Percentiles rank a stretch among this genome's conserved stretches.
Evolutionary conservation across 2,888 invertebrate species (phyloP).

Genomic region (Lycaena phlaeas): DNA sequence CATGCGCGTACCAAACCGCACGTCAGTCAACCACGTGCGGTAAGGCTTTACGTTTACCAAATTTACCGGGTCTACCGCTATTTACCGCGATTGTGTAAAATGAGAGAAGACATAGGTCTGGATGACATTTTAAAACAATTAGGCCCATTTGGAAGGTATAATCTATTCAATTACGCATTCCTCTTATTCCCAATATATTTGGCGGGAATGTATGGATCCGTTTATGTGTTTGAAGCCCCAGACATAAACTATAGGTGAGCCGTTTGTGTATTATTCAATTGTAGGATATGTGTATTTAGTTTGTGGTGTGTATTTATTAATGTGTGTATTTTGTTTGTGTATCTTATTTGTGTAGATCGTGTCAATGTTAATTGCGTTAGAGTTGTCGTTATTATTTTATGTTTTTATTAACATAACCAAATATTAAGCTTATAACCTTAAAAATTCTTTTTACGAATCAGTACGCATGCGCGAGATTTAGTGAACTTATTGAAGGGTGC

Average conservation of each 20-base stretch:
- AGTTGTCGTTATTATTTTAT: neutral
- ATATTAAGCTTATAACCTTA: neutral
- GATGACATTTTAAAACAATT: conserved; percentile 46
- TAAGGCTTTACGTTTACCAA: neutral
- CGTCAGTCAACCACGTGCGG: neutral
- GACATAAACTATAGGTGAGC: conserved; percentile 53
- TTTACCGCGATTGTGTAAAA: too few relatives aligned
- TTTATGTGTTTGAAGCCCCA: conserved; percentile 56
- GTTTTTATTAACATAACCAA: neutral
- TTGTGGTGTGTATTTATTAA: too few relatives aligned
- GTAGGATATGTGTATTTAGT: neutral
- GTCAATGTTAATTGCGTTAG: neutral
- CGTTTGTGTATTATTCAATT: neutral
- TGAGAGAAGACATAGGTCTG: conserved; percentile 37
- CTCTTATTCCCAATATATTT: conserved; percentile 54
- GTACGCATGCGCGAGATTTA: neutral
- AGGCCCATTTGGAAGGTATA: conserved; percentile 57
- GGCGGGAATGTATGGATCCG: conserved; percentile 58
- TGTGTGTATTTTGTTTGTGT: neutral
- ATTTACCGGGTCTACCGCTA: too few relatives aligned
- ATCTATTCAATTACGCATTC: conserved; percentile 53
- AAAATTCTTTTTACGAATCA: neutral
- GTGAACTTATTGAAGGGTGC: too few relatives aligned
- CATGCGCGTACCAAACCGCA: too few relatives aligned
- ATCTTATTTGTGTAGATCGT: neutral